Evolutionary conservation across 2,113 vertebrate genomes (phyloP), one percentile per base, ranked within the genome.

Genomic region (Ctenodactylus gundi): DNA sequence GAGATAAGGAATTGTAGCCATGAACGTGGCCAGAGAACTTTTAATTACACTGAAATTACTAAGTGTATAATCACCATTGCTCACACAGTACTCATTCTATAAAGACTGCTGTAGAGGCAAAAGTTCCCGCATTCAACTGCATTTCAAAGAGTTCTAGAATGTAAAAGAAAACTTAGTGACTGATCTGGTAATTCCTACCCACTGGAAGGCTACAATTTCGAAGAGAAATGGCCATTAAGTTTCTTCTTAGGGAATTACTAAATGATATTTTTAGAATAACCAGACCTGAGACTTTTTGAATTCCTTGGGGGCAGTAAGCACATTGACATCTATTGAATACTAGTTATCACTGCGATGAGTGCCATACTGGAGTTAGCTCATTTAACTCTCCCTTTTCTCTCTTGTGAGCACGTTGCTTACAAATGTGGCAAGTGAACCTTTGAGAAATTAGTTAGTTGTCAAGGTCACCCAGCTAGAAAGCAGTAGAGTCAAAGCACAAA

Each of bases 31-130:
- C 95, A 91, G 65, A 92, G 93, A 96, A 94, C 65, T 83, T 62
- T 87, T 60, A 93, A 84, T 96, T 90, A 67, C 41, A 17, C 34
- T 93, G 88, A 96, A 95, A 96, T 97, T 96, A 85, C 67, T 87
- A 95, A 92, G 87, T 78, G 76, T n/a, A 46, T 82, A 96, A 94
- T 94, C 82, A 92, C 60, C 87, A 82, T 95, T 87, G 2, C 34
- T 87, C 75, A 70, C 64, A 94, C 29, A 78, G 34, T 36, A 3
- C 41, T 92, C 81, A 78, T 83, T 95, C 46, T 93, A 34, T 31
- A 95, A 64, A 93, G 84, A 87, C 31, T 64, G 87, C 53, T 80
- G 82, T 73, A 70, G 72, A 58, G 90, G 31, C 80, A 95, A 84
- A 91, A 36, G 27, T 88, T 93, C 55, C 81, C 21, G 6, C 72